Conservation (phyloP, 2,888 invertebrate species). For the Latrodectus hesperus region DNA sequence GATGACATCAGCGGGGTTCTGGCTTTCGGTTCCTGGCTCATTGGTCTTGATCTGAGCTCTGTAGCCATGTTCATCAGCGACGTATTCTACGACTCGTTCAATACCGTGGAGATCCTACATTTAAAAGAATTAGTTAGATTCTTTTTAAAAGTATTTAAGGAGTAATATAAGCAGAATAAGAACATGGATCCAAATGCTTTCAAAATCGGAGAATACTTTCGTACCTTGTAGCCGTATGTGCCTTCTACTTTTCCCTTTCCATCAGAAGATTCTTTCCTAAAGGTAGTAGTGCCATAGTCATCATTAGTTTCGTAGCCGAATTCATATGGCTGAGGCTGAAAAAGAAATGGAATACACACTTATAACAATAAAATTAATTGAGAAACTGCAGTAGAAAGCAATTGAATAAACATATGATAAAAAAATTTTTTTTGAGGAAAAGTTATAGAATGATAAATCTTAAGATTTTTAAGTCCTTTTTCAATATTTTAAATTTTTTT, state of each 20-base stretch:
- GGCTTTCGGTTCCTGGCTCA: constrained; percentile 67
- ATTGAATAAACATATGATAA: no score
- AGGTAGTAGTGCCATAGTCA: constrained; percentile 33
- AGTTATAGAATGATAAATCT: no score
- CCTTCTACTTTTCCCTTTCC: constrained; percentile 57
- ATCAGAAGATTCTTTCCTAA: constrained; percentile 56
- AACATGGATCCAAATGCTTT: not conserved
- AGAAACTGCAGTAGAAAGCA: no score
- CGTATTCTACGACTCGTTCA: constrained; percentile 67
- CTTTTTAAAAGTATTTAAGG: not conserved
- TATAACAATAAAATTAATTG: no score
- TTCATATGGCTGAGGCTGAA: constrained; percentile 59
- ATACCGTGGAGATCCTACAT: constrained; percentile 52
- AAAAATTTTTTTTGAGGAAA: no score
- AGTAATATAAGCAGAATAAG: not conserved
- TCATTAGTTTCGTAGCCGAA: constrained; percentile 61
- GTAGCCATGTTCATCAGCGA: constrained; percentile 71
- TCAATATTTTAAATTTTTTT: no score
- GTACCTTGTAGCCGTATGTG: constrained; percentile 54
- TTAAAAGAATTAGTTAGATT: not conserved
- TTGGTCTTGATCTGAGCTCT: constrained; percentile 68
- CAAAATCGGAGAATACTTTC: not conserved
- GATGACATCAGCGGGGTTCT: constrained; percentile 61
- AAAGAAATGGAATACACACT: not conserved
- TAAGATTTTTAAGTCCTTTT: no score